Evolutionary conservation across 2,113 vertebrate genomes (phyloP).

Genomic region (Tetrao urogallus): DNA sequence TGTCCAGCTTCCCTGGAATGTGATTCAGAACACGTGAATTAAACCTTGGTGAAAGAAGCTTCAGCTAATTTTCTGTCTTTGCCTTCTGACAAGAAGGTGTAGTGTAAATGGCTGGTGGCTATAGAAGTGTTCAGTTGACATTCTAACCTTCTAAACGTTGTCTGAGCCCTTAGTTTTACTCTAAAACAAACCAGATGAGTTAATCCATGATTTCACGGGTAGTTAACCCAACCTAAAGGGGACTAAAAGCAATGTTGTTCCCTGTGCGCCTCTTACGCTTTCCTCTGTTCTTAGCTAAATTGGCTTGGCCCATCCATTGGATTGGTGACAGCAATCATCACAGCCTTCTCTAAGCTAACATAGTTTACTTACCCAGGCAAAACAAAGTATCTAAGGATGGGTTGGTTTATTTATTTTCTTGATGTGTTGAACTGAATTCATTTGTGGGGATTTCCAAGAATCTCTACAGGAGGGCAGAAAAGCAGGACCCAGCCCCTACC

Average conservation of each 20-base stretch:
- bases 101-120: neutral
- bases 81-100: neutral
- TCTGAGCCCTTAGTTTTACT: neutral
- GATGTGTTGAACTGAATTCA: neutral
- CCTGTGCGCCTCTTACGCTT: neutral
- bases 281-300: neutral
- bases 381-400: neutral
- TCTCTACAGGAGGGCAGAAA: neutral
- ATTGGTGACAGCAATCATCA: neutral
- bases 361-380: neutral
- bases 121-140: neutral
- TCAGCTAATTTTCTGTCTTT: neutral
- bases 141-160: neutral
- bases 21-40: neutral
- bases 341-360: neutral
- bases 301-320: neutral
- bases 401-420: neutral
- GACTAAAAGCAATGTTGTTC: neutral
- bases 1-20: neutral
- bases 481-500: neutral
- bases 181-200: neutral
- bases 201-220: neutral
- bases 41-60: neutral
- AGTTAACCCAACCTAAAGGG: neutral
- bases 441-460: neutral